phyloP scores from a whole-genome alignment of 2,797 vertebrate species.

The Pogoniulus pusillus region DNA sequence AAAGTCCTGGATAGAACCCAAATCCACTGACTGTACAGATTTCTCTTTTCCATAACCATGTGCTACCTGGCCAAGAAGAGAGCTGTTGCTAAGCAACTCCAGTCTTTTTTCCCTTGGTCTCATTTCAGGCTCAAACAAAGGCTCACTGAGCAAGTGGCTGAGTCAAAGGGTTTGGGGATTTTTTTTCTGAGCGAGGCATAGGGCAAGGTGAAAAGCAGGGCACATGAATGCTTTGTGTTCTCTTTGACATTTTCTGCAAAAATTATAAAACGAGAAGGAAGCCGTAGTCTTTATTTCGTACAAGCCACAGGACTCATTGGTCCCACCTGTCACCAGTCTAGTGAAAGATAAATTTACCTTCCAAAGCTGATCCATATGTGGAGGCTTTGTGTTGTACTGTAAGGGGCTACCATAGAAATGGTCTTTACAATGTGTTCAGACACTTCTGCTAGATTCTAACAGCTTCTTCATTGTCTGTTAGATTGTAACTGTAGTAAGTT shows the following conservation, averaged over 20 bases:
- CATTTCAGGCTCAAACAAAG: neutral
- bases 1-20: neutral
- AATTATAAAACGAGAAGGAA: neutral
- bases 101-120: neutral
- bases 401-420: neutral
- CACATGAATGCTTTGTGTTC: accelerated
- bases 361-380: neutral
- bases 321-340: neutral
- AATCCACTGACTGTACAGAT: conserved; percentile 22
- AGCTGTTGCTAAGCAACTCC: conserved; percentile 47
- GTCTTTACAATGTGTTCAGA: neutral
- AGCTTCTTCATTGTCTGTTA: neutral
- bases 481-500: neutral
- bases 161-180: neutral
- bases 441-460: neutral
- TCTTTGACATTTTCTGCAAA: neutral
- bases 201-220: neutral
- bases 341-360: neutral
- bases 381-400: neutral
- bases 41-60: neutral
- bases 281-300: neutral
- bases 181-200: neutral
- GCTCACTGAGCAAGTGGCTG: neutral
- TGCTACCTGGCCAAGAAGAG: conserved; percentile 32
- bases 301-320: neutral